Conservation (phyloP, 2,888 invertebrate genomes). For the Heliconius cydno region DNA sequence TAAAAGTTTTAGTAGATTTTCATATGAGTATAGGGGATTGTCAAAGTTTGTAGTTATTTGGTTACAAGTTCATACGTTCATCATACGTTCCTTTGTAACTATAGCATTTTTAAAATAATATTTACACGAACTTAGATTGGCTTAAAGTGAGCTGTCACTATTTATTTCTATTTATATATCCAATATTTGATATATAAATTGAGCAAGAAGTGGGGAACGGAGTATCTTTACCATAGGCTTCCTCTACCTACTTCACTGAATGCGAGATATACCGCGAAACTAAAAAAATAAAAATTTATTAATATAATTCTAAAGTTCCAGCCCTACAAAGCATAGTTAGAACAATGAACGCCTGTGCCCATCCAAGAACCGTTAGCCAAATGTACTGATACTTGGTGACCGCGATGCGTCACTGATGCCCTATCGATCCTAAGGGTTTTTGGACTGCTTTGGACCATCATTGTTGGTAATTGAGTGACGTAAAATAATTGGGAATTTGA, state of each 20-base stretch:
- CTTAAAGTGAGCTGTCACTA: too few species aligned
- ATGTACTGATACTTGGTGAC: slow-evolving; percentile 40
- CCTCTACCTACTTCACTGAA: neutral
- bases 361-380: slow-evolving; percentile 37
- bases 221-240: neutral
- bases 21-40: too few species aligned
- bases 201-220: neutral
- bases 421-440: slow-evolving; percentile 47
- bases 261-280: neutral
- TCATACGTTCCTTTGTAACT: too few species aligned
- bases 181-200: neutral
- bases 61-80: too few species aligned
- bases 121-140: too few species aligned
- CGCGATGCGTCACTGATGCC: slow-evolving; percentile 43
- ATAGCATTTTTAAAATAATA: too few species aligned
- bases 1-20: too few species aligned
- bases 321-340: slow-evolving; percentile 25
- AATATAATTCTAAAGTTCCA: neutral
- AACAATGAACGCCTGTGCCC: slow-evolving; percentile 43
- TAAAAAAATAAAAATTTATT: neutral
- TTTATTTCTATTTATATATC: neutral
- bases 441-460: slow-evolving; percentile 12
- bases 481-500: neutral
- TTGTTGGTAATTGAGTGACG: neutral
- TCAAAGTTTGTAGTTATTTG: too few species aligned